phyloP scores from a whole-genome alignment of 1,140 invertebrate species.

The Sminthurides bifidus region DNA sequence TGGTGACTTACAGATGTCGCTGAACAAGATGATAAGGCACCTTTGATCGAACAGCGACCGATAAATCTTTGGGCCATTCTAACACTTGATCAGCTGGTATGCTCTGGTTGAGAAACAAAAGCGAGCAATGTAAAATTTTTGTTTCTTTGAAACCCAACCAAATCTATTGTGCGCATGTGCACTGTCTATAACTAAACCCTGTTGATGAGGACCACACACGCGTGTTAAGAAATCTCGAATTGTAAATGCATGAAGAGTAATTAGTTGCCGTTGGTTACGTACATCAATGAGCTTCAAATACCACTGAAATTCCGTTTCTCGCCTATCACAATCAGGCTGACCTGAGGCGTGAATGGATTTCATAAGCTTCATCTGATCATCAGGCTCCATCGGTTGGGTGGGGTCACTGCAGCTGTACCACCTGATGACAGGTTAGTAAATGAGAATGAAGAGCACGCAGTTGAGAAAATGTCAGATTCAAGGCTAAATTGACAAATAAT shows the following conservation, averaged over 20 bases:
- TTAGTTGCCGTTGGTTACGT: not conserved
- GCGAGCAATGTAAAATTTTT: too few species aligned
- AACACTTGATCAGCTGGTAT: not conserved
- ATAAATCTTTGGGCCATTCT: not conserved
- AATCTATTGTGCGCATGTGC: constrained; percentile 9
- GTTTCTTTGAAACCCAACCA: too few species aligned
- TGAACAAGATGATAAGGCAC: not conserved
- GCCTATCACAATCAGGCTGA: not conserved
- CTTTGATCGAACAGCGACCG: not conserved
- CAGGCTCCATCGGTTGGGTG: constrained; percentile 10
- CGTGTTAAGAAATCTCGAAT: not conserved
- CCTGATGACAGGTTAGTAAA: not conserved
- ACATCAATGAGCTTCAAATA: constrained; percentile 22
- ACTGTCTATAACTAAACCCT: constrained; percentile 12
- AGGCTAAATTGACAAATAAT: not conserved
- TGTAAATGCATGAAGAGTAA: not conserved
- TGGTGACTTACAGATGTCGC: not conserved
- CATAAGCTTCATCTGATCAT: constrained; percentile 31
- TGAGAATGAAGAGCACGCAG: not conserved
- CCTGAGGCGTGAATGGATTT: constrained; percentile 28
- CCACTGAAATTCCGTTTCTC: constrained; percentile 11
- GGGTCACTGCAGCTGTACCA: not conserved
- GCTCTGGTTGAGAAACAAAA: too few species aligned
- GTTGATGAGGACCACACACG: too few species aligned
- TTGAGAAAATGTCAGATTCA: not conserved